Base-by-base conservation (phyloP, 2,797 vertebrate genomes). In the Anguilla pacifica region DNA sequence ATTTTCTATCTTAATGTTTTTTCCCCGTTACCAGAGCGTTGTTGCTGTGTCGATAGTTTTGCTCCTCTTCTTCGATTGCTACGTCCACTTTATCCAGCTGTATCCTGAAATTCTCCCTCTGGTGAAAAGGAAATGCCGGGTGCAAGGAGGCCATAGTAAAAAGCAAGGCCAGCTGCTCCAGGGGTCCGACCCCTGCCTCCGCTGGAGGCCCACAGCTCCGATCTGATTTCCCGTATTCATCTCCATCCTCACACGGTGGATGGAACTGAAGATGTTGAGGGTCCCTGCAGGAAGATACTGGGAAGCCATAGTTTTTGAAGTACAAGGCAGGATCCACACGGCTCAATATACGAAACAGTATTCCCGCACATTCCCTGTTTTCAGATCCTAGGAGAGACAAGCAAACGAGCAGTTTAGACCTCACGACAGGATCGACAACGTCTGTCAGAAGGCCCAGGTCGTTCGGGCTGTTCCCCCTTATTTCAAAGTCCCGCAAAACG, bases 141-240 rank as follows among this genome's bases (percentile, higher is more conserved):
- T 99, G 98, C 35, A 98, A 93, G 0, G 97, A 98, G 57, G 98
- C 98, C 98, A 99, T 98, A 85, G 97, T 98, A 86, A 97, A 97
- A 6, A 99, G 97, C 93, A 99, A 94, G 39, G 97, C 95, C 90
- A 98, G 88, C 92, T 98, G 97, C 93, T 98, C 97, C 91, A 97
- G 95, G n/a, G 93, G 92, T 82, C 94, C 94, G 59, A 91, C 92
- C 79, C 92, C 94, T 7, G 93, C 90, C 87, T 94, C 89, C 19
- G 88, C 0, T 31, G 91, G 84, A 9, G 91, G 91, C 85, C 91
- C 93, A 90, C 93, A 91, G 83, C 46, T 90, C 85, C 87, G 91
- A 92, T 90, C 91, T 0, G 90, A 25, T 17, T 87, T 84, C 89
- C 91, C 93, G 91, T 28, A 90, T 84, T 87, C 91, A 43, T 2